Conservation (phyloP, 2,888 invertebrate genomes). For the Teinopalpus imperialis region DNA sequence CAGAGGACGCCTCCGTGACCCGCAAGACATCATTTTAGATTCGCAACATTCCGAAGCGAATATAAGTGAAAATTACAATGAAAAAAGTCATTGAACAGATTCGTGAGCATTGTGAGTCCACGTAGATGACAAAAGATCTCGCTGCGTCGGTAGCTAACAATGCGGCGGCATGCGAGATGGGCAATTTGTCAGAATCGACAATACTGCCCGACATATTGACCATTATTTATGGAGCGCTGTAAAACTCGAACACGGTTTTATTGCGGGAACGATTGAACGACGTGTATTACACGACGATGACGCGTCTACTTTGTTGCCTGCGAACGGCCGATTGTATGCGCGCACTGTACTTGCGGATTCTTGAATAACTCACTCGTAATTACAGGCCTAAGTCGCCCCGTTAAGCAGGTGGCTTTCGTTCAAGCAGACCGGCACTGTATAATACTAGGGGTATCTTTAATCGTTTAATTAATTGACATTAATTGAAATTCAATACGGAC, state of each 20-base stretch:
- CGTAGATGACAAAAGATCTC: constrained; percentile 57
- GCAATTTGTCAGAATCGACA: constrained; percentile 81
- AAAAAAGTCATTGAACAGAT: constrained; percentile 67
- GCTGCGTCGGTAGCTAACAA: constrained; percentile 67
- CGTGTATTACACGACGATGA: constrained; percentile 72
- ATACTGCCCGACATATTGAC: constrained; percentile 76
- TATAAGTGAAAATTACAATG: constrained; percentile 74
- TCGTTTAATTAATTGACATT: constrained; percentile 1
- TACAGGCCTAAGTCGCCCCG: constrained; percentile 9
- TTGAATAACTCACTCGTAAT: constrained; percentile 29
- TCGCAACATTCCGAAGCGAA: constrained; percentile 57
- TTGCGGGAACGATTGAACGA: constrained; percentile 73
- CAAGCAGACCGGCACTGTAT: no score
- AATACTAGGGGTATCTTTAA: background rate
- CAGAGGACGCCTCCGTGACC: constrained; percentile 50
- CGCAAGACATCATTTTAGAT: constrained; percentile 69
- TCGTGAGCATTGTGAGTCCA: constrained; percentile 57
- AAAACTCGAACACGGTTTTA: constrained; percentile 68
- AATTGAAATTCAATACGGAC: constrained; percentile 4
- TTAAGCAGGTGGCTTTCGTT: constrained; percentile 2
- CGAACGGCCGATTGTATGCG: constrained; percentile 38
- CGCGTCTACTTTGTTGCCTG: constrained; percentile 60
- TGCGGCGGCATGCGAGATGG: constrained; percentile 68
- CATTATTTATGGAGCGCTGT: constrained; percentile 78
- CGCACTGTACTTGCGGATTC: constrained; percentile 11